A percentile compares a stretch with the other conserved stretches of the same genome.
These are phyloP conservation scores for Mycteria americana DNA, from an alignment of 2,797 vertebrate species.

Conservation along the genomic window DNA sequence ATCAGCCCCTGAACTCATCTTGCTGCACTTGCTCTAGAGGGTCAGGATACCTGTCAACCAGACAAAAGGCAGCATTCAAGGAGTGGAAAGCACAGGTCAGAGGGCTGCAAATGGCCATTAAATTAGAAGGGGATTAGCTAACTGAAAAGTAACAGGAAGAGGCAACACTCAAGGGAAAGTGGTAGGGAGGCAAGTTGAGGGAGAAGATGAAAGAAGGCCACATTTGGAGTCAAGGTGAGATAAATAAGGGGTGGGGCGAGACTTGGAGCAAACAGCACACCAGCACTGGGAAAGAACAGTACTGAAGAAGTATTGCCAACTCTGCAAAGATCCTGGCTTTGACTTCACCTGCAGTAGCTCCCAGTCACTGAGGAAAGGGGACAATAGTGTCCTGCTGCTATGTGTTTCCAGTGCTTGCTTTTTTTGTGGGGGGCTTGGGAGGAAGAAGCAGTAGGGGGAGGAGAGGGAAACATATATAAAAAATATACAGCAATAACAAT, in stretches of 20 bases:
- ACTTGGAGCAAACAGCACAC: not conserved
- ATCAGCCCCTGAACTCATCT: not conserved
- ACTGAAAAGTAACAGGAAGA: not conserved
- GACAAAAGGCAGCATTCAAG: not conserved
- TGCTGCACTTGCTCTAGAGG: not conserved
- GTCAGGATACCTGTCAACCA: not conserved
- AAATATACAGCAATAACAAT: not conserved
- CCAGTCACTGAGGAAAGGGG: not conserved
- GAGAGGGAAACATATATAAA: not conserved
- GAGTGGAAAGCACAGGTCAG: not conserved
- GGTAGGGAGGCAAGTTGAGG: not conserved
- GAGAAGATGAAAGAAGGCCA: not conserved
- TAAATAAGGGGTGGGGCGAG: not conserved
- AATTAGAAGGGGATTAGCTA: not conserved
- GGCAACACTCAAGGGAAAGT: not conserved
- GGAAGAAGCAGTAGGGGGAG: not conserved
- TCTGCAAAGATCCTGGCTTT: not conserved
- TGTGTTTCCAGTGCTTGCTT: rapidly evolving
- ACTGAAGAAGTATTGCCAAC: not conserved
- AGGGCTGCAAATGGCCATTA: not conserved
- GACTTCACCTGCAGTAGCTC: not conserved
- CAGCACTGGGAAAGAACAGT: not conserved
- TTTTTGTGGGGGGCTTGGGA: not conserved
- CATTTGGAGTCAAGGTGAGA: not conserved
- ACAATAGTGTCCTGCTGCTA: not conserved